Conservation (phyloP, 2,888 invertebrate genomes). For the Andrena marginata region DNA sequence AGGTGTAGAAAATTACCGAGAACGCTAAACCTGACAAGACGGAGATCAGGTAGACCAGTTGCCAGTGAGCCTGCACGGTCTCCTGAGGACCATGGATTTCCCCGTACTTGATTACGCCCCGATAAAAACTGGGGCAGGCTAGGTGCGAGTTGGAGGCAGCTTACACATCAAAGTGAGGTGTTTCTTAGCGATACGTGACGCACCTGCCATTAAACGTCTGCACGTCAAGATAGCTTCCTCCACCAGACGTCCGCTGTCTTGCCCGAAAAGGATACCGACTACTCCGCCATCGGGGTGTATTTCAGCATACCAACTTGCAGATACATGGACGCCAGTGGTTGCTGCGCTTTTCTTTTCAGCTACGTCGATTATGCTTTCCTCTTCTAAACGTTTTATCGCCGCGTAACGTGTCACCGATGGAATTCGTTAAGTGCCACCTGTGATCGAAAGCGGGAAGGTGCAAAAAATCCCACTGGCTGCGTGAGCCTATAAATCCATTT, state of each 20-base stretch:
- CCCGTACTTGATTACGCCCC: conserved; percentile 74
- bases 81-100: conserved; percentile 76
- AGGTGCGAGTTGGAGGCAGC: conserved; percentile 70
- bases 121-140: conserved; percentile 75
- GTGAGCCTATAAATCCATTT: conserved; percentile 5
- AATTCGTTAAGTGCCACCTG: conserved; percentile 18
- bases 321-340: conserved; percentile 37
- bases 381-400: conserved; percentile 8
- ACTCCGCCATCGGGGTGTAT: conserved; percentile 32
- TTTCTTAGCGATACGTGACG: conserved; percentile 74
- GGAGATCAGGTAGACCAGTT: conserved; percentile 52
- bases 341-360: conserved; percentile 30
- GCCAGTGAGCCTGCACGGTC: conserved; percentile 44
- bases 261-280: conserved; percentile 45
- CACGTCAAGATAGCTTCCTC: conserved; percentile 52
- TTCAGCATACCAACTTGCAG: conserved; percentile 56
- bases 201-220: conserved; percentile 71
- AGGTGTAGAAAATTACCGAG: conserved; percentile 64
- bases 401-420: background rate
- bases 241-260: conserved; percentile 49
- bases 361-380: conserved; percentile 38
- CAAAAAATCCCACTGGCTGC: conserved; percentile 1
- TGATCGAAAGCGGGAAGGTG: conserved; percentile 2
- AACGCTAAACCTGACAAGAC: conserved; percentile 54
- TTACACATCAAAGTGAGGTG: conserved; percentile 64